These are phyloP conservation scores for Ormia ochracea DNA, from an alignment of 2,888 invertebrate genomes.

Conservation along the genomic window DNA sequence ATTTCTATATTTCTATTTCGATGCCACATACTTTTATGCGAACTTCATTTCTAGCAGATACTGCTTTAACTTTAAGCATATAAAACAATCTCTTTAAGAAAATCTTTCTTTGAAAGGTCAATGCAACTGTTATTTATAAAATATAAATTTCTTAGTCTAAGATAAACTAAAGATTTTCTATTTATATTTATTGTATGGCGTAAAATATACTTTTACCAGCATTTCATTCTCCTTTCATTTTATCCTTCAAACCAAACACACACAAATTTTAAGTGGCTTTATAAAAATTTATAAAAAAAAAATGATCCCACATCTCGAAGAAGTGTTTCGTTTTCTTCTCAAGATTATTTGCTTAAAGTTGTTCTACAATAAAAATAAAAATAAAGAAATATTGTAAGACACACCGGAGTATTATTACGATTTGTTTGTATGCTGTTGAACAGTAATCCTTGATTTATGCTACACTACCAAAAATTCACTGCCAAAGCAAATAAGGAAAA, in stretches of 20 bases:
- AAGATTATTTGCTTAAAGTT: constrained; percentile 43
- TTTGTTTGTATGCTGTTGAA: constrained; percentile 49
- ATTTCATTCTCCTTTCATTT: not conserved
- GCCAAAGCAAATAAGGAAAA: not conserved
- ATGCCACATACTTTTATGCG: not conserved
- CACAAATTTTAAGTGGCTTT: constrained; percentile 7
- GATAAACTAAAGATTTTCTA: constrained; percentile 41
- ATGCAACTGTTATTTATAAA: constrained; percentile 45
- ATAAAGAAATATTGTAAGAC: constrained; percentile 46
- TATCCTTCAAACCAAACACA: not conserved
- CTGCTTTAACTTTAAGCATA: not conserved
- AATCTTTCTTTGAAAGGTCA: constrained; percentile 46
- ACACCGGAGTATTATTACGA: constrained; percentile 59
- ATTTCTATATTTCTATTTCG: too few relatives aligned
- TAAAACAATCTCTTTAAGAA: not conserved
- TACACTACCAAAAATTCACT: constrained; percentile 40
- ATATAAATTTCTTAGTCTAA: constrained; percentile 16
- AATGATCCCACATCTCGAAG: constrained; percentile 6
- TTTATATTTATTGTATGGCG: constrained; percentile 55
- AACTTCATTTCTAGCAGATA: not conserved
- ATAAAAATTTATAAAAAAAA: not conserved
- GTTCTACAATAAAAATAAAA: not conserved
- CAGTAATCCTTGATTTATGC: constrained; percentile 61
- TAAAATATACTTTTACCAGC: constrained; percentile 36
- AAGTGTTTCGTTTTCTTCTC: constrained; percentile 10